Evolutionary conservation across 2,113 vertebrate genomes (phyloP), one percentile per base, ranked within the genome.

Genomic region (Caranx melampygus): DNA sequence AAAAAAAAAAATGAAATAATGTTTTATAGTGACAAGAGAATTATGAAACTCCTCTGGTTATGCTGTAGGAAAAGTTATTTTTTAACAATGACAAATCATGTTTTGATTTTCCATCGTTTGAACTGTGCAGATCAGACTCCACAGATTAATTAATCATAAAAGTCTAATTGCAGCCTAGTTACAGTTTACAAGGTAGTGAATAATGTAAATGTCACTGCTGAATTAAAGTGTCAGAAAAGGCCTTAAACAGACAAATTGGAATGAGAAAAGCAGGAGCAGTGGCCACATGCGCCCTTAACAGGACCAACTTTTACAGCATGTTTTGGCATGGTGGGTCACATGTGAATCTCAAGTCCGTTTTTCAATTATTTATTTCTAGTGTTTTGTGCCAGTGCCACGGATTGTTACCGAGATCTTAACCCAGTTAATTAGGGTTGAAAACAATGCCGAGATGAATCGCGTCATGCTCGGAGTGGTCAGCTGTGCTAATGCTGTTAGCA

Each of bases 401-500:
- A 34, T 15, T 44, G 44, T 52, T 45, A 47, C 11, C n/a, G 12
- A 15, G n/a, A 64, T 47, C 40, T 72, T 49, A 67, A 72, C 58
- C 42, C 13, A 55, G 54, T 52, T 78, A 64, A 83, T 79, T 10
- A 42, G 49, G n/a, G 49, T 21, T 40, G n/a, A 72, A 83, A 70
- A 73, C 58, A 71, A 72, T 47, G 21, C 21, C 72, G 60, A 60
- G 67, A 78, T 63, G 31, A 76, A 65, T 79, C 67, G 60, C 6
- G 31, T 15, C 37, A 52, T 70, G 42, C 44, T 45, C 16, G 31
- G 31, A 73, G 35, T 73, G 75, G 79, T 79, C 82, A 71, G 81
- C 34, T 20, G 16, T 82, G 80, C n/a, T 84, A 72, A 70, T 44
- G 59, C 58, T 74, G 60, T 79, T 64, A 62, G 69, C 84, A 78